Conservation (phyloP, 2,888 invertebrate genomes). For the Hedychridium roseum region DNA sequence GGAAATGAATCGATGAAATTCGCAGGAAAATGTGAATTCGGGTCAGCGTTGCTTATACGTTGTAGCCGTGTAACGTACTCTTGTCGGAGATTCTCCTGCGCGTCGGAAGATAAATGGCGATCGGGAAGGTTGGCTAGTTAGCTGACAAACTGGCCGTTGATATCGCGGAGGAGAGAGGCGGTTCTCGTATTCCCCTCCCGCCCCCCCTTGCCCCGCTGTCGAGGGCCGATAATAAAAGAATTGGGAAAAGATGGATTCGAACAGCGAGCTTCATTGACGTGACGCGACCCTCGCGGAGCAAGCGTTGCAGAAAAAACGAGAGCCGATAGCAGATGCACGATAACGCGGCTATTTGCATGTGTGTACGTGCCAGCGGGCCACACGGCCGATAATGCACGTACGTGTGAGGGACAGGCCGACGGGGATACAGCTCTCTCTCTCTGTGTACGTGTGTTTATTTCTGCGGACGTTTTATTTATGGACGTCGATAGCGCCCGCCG, state of each 20-base stretch:
- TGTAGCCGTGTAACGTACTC: too few relatives aligned
- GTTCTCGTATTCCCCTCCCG: slow-evolving; percentile 34
- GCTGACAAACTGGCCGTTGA: too few relatives aligned
- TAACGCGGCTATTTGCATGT: slow-evolving; percentile 23
- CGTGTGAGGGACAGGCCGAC: slow-evolving; percentile 17
- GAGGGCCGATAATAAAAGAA: slow-evolving; percentile 37
- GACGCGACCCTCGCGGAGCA: slow-evolving; percentile 19
- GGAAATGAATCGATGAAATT: too few relatives aligned
- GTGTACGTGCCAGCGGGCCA: too few relatives aligned
- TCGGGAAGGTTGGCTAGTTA: too few relatives aligned
- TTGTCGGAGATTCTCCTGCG: too few relatives aligned
- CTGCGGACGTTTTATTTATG: slow-evolving; percentile 52
- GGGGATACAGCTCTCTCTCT: too few relatives aligned
- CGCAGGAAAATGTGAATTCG: too few relatives aligned
- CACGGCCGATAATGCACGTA: slow-evolving; percentile 42
- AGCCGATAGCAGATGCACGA: slow-evolving; percentile 46
- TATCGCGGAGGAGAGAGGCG: too few relatives aligned
- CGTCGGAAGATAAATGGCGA: too few relatives aligned
- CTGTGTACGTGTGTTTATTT: slow-evolving; percentile 56
- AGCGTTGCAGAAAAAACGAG: slow-evolving; percentile 1
- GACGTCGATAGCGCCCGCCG: slow-evolving; percentile 44
- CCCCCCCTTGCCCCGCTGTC: not conserved
- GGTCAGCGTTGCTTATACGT: too few relatives aligned
- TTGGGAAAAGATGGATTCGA: slow-evolving; percentile 22
- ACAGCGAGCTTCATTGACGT: slow-evolving; percentile 39